Base-by-base conservation (phyloP, 2,113 vertebrate species). In the Asarcornis scutulata region DNA sequence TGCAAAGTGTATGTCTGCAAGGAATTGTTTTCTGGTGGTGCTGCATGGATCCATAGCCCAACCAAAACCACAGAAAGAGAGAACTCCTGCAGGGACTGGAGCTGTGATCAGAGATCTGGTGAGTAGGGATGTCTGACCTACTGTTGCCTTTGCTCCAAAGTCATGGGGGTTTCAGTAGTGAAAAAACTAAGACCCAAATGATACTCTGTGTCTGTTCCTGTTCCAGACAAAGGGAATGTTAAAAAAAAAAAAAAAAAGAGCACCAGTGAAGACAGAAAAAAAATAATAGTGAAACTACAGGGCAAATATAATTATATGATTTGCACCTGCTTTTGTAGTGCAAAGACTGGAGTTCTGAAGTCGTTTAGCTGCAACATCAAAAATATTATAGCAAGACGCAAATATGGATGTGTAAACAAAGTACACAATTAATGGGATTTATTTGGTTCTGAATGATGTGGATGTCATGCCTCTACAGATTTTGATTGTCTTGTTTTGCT, bases 371-470 rank as follows among this genome's bases (percentile, higher is more conserved):
- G 32, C 15, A 82, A 6, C 34, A 82, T 64, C 56, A 82, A 82
- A 91, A 92, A 55, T 42, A 59, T 40, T 74, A 58, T 7, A 40
- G 46, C 29, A 67, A 82, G 48, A 78, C 32, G 88, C 27, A 86
- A 79, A 86, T 8, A 38, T 80, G 75, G 60, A 59, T 1, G 1
- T 34, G n/a, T 56, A 95, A 89, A 94, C 7, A 91, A 89, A 68
- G 32, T 64, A 18, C 34, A 72, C 34, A 72, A 95, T 66, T 86
- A 84, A 88, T 82, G 81, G 31, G 73, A 94, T 93, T 92, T 96
- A 94, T 90, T 34, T 88, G 62, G 23, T 18, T 88, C 40, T 79
- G 77, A 78, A 82, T 29, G 23, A 66, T 50, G 27, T 31, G 29
- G 26, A 58, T 94, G 66, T 20, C 53, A 68, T 78, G 23, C 23